phyloP scores from a whole-genome alignment of 2,888 invertebrate genomes.

The Lagria hirta region DNA sequence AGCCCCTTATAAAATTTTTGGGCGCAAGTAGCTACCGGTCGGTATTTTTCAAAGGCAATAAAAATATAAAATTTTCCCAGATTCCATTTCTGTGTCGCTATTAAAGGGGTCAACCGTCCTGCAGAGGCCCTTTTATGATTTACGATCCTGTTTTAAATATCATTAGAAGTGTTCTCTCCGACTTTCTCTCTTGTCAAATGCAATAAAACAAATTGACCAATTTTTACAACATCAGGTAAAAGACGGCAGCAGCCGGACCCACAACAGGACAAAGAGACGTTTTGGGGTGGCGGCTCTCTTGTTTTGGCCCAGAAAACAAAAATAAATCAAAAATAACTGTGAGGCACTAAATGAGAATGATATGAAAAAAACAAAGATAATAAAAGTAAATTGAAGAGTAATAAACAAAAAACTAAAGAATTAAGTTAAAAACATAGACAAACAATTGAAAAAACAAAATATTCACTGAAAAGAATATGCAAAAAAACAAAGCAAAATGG shows the following conservation, averaged over 20 bases:
- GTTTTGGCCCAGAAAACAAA: too few species aligned
- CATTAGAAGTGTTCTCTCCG: slow-evolving; percentile 16
- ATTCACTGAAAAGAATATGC: too few species aligned
- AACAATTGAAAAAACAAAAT: too few species aligned
- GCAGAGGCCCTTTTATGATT: slow-evolving; percentile 23
- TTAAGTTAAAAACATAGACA: too few species aligned
- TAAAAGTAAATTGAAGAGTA: too few species aligned
- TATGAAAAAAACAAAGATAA: too few species aligned
- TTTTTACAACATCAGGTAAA: slow-evolving; percentile 30
- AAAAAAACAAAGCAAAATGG: too few species aligned
- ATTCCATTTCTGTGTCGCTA: slow-evolving; percentile 14
- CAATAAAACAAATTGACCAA: slow-evolving; percentile 25
- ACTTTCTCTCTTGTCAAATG: slow-evolving; percentile 22
- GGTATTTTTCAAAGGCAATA: slow-evolving; percentile 23
- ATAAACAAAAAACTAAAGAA: too few species aligned
- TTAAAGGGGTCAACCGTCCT: slow-evolving; percentile 21
- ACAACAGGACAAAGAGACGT: too few species aligned
- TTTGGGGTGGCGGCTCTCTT: too few species aligned
- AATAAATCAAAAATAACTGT: too few species aligned
- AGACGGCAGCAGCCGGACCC: slow-evolving; percentile 3
- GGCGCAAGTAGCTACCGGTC: slow-evolving; percentile 17
- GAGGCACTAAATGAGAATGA: neutral
- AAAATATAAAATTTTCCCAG: slow-evolving; percentile 23
- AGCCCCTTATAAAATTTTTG: slow-evolving; percentile 17
- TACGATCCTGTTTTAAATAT: slow-evolving; percentile 25